Evolutionary conservation across 1,140 invertebrate species (phyloP), one percentile per base, ranked within the genome.

Genomic region (Drosophila repleta): DNA sequence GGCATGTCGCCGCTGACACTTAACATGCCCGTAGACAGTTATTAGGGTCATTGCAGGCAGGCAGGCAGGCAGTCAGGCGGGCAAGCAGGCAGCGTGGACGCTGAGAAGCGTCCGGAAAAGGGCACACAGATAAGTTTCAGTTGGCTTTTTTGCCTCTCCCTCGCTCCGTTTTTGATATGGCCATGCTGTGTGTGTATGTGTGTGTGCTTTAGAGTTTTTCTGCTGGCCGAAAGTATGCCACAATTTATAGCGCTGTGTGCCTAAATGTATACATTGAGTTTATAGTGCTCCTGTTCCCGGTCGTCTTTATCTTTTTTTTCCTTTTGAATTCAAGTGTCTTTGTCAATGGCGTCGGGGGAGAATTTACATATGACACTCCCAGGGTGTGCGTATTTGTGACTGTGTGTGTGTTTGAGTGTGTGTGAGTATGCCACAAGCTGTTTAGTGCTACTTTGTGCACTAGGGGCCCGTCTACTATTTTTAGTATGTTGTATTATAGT

Each of bases 401-500:
- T 68, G 63, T 69, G 63, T 72, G 10, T 37, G 2, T 37, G 48
- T 35, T 15, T 69, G 37, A 41, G 24, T 60, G 61, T 56, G 18
- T 68, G 72, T 65, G 67, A 67, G 72, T 72, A 49, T 65, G 46
- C 63, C 70, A 68, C 64, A 73, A 73, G 64, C 65, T 73, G 70
- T 73, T 84, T 84, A 84, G 79, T 82, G 79, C 74, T 82, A 79
- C 72, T 82, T 78, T 82, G 79, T 79, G 80, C 79, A 82, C 64
- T 57, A 6, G 70, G 63, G 53, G 49, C 26, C 63, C 75, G 63
- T 85, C 71, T 82, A 85, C 76, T 75, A 88, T 88, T 88, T 87
- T 87, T 85, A 87, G 81, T 82, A 87, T 82, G 88, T 87, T 87
- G 82, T 87, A 88, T 88, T 87, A 87, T 87, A 87, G 82, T 87